These are phyloP conservation scores for Onchidella celtica DNA, from an alignment of 2,888 invertebrate species.

Conservation along the genomic window DNA sequence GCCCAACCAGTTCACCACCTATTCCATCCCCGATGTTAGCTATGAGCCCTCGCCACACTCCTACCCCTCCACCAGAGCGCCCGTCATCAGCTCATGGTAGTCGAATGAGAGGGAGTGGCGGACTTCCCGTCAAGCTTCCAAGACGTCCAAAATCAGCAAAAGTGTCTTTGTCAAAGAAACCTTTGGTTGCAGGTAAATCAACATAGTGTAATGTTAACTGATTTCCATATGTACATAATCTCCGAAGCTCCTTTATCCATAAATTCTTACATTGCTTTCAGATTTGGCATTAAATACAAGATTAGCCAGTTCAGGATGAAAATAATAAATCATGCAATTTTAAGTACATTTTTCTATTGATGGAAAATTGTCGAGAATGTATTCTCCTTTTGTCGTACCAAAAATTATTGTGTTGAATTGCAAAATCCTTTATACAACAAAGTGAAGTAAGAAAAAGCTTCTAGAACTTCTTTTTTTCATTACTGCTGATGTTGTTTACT, in stretches of 20 bases:
- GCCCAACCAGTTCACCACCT: constrained; percentile 51
- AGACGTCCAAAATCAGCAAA: constrained; percentile 51
- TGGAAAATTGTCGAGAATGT: too few relatives aligned
- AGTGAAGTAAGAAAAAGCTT: too few relatives aligned
- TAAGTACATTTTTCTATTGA: too few relatives aligned
- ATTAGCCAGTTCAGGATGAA: too few relatives aligned
- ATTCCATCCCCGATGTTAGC: constrained; percentile 50
- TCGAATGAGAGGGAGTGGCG: constrained; percentile 4
- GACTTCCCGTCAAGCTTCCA: constrained; percentile 4
- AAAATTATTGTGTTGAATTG: too few relatives aligned
- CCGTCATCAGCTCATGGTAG: constrained; percentile 15
- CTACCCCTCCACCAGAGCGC: constrained; percentile 33
- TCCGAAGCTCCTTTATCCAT: neutral
- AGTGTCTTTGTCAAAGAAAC: constrained; percentile 16
- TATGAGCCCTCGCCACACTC: constrained; percentile 24
- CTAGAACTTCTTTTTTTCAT: too few relatives aligned
- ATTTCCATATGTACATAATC: neutral
- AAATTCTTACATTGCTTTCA: too few relatives aligned
- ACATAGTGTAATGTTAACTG: neutral
- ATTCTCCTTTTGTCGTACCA: too few relatives aligned
- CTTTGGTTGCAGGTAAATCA: constrained; percentile 46
- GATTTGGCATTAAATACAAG: too few relatives aligned
- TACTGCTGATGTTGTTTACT: too few relatives aligned
- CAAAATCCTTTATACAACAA: too few relatives aligned
- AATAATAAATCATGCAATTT: too few relatives aligned